A percentile compares a stretch with the other conserved stretches of the same genome.
These are phyloP conservation scores for Heterodera schachtii DNA, from an alignment of 1,140 invertebrate genomes.

Conservation along the genomic window DNA sequence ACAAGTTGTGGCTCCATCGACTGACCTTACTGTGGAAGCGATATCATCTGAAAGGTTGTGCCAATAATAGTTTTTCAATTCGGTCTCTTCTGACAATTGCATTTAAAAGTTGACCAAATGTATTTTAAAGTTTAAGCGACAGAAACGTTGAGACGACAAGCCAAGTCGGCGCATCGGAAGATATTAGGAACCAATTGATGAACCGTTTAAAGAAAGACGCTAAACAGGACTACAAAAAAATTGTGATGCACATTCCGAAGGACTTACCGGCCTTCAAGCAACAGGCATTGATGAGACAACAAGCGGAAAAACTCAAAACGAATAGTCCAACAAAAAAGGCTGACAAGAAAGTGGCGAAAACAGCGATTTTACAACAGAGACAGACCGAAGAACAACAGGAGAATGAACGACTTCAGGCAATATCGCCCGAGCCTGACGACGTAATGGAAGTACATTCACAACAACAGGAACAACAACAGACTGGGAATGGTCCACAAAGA, in stretches of 20 bases:
- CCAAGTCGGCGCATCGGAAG: background rate
- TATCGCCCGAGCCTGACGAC: background rate
- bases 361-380: background rate
- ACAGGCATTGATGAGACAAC: background rate
- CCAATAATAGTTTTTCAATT: background rate
- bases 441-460: background rate
- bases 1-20: background rate
- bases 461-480: background rate
- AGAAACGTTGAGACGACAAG: background rate
- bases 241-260: background rate
- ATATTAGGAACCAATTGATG: constrained; percentile 2
- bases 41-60: background rate
- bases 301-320: background rate
- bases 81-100: no score
- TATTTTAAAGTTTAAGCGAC: background rate
- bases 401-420: background rate
- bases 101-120: background rate
- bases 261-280: constrained; percentile 2
- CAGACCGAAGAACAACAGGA: background rate
- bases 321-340: background rate
- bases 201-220: constrained; percentile 1
- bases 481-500: no score
- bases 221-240: background rate
- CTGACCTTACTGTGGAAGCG: background rate
- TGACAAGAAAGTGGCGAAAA: background rate